Base-by-base conservation (phyloP, 2,888 invertebrate species). In the Dione juno region DNA sequence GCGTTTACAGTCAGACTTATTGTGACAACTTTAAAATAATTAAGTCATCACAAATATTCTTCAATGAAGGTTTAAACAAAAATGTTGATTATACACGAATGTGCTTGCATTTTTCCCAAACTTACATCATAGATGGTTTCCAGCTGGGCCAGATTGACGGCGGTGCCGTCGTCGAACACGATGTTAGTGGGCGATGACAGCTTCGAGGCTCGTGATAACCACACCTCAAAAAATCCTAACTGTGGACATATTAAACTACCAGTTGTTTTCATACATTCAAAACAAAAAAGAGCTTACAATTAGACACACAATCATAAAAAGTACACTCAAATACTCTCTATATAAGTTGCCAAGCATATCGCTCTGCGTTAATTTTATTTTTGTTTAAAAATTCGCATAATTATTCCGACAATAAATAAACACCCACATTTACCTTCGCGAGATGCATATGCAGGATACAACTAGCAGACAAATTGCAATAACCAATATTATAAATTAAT, bases 191-290 rank as follows among this genome's bases (percentile, higher is more conserved):
- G 95, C 50, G 95, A 95, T 53, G 97, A 96, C 90, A 98, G 95
- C 76, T 96, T 95, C 11, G 97, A 95, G 75, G 97, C 96, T 82
- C 98, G 96, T 61, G 97, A 96, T 77, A 99, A 94, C 98, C 99
- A 99, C 75, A 98, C 96, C 92, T 99, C 99, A 88, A 98, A 98
- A 94, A 99, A 99, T 74, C 99, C 98, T 84, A 88, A 81, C 93
- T 93, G 88, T 45, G 79, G 80, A 84, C 76, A 82, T 81, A 66
- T 40, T 59, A 78, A 75, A 80, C 76, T 82, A 77, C 77, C 81
- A 81, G 75, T 73, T 66, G 74, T 65, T 71, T 68, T 43, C 52
- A 69, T n/a, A 59, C 43, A 63, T 41, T 57, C 16, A 61, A 43
- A 50, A 13, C 65, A 58, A 13, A 11, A 45, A 43, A n/a, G 1